phyloP scores from a whole-genome alignment of 2,113 vertebrate genomes.

The Rutilus rutilus region DNA sequence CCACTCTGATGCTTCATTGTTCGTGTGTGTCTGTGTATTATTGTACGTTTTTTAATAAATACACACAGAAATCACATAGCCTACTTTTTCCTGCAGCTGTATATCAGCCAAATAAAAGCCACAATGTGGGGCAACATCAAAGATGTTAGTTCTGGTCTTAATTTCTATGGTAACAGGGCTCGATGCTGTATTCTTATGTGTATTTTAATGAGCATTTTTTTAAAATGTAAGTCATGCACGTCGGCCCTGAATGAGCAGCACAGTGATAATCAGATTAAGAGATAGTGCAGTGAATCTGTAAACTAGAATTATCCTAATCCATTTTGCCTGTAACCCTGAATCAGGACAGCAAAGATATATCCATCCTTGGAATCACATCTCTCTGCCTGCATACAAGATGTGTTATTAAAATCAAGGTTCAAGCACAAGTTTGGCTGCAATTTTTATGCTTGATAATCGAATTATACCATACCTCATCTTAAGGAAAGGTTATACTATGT shows the following conservation, averaged over 20 bases:
- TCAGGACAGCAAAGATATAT: conserved; percentile 9
- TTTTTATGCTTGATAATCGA: conserved; percentile 33
- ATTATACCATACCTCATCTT: conserved; percentile 10
- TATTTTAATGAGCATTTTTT: conserved; percentile 37
- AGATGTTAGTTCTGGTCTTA: neutral
- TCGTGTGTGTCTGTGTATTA: neutral
- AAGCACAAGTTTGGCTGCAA: conserved; percentile 40
- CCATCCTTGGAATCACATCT: conserved; percentile 20
- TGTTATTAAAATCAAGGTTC: conserved; percentile 46
- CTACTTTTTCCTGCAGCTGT: neutral
- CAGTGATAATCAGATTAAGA: conserved; percentile 48
- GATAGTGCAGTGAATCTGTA: conserved; percentile 38
- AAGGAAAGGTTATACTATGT: neutral
- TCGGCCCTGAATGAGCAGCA: conserved; percentile 16
- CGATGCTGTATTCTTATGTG: conserved; percentile 25
- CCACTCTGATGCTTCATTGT: neutral
- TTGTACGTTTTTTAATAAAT: neutral
- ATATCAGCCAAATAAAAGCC: neutral
- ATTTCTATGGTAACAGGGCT: conserved; percentile 26
- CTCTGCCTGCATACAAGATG: conserved; percentile 9
- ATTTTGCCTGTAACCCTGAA: conserved; percentile 12
- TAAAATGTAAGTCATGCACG: conserved; percentile 33
- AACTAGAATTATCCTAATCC: conserved; percentile 44
- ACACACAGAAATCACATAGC: neutral
- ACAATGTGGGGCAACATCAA: conserved; percentile 5